Evolutionary conservation across 2,113 vertebrate genomes (phyloP), one percentile per base, ranked within the genome.

Genomic region (Platichthys stellatus): DNA sequence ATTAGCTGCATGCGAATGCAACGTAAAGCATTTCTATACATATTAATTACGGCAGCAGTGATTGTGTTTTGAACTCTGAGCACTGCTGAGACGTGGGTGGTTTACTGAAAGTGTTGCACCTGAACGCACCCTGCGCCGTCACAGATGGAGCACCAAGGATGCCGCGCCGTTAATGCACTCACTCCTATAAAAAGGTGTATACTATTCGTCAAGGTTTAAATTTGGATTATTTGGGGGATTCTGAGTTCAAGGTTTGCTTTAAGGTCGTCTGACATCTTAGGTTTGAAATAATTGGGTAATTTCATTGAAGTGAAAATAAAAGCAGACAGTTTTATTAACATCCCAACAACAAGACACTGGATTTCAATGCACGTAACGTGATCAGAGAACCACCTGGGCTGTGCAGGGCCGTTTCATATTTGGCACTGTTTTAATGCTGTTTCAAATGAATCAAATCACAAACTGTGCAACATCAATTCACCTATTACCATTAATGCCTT

Each of bases 401-500:
- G 40, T 12, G n/a, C 38, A 53, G 10, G 17, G 10, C 26, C 1
- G 5, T 51, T 69, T 9, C 18, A 51, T 1, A 31, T 18, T 51
- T 51, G 47, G 47, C 47, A 51, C 47, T 18, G 47, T 17, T 66
- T 63, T 40, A 68, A n/a, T 54, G 2, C 20, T 2, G 51, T n/a
- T 20, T 54, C 51, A 20, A 8, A n/a, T 20, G 0, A n/a, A 20
- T 54, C 20, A n/a, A 54, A 54, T 54, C 20, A 54, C 81, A 84
- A 75, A 77, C 59, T 78, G 70, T 15, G 60, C 21, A 59, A 43
- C 70, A 78, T 80, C 78, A 77, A 72, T 74, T 77, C 20, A 67
- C 49, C 62, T 76, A 76, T 81, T 74, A 78, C 64, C 64, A 67
- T 72, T 66, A 75, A 77, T 47, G 75, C 68, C 72, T 69, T 64